phyloP scores from a whole-genome alignment of 2,888 invertebrate species.

The Cremastinae sp. region DNA sequence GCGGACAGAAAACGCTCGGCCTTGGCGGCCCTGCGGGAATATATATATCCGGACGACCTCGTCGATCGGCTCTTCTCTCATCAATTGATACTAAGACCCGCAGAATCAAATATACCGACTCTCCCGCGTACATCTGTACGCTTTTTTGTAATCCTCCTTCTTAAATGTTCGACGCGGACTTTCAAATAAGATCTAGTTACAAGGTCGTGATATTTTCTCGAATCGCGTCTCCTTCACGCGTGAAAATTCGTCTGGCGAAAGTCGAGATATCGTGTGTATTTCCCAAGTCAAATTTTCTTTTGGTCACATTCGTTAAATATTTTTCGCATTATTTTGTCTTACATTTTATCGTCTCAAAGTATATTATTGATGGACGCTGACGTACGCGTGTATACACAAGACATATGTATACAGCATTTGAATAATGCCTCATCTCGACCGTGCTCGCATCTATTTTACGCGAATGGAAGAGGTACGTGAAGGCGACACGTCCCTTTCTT shows the following conservation, averaged over 20 bases:
- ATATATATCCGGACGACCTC: constrained; percentile 53
- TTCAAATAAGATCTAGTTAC: constrained; percentile 21
- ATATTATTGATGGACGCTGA: background rate
- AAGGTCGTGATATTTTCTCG: constrained; percentile 32
- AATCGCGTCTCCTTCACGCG: background rate
- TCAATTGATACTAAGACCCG: constrained; percentile 55
- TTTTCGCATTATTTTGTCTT: constrained; percentile 40
- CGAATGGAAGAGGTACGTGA: constrained; percentile 49
- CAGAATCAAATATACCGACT: constrained; percentile 25
- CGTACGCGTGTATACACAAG: constrained; percentile 35
- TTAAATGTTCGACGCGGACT: background rate
- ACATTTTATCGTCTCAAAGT: constrained; percentile 32
- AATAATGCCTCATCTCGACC: constrained; percentile 64
- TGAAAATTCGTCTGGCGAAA: background rate
- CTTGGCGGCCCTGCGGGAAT: constrained; percentile 55
- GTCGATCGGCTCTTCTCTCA: constrained; percentile 53
- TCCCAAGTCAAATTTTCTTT: background rate
- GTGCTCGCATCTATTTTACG: constrained; percentile 52
- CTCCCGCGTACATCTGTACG: too few species aligned
- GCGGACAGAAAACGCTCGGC: constrained; percentile 36
- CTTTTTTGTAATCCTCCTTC: constrained; percentile 14
- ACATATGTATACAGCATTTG: constrained; percentile 66
- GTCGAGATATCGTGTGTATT: background rate
- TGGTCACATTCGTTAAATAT: background rate
- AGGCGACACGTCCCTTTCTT: constrained; percentile 37